Evolutionary conservation across 2,888 invertebrate genomes (phyloP).

Genomic region (Acleris sparsana): DNA sequence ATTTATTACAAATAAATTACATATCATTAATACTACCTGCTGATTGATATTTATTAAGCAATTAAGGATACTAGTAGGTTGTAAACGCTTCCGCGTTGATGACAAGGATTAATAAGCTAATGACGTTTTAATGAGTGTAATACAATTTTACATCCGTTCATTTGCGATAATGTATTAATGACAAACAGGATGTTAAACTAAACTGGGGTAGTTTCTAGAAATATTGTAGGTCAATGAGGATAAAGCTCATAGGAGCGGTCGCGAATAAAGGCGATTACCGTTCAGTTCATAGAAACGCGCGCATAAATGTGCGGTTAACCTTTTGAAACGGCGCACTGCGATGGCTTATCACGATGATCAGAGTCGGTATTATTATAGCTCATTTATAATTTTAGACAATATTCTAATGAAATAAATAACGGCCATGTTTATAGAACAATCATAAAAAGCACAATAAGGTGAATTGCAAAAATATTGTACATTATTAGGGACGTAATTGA

Average conservation of each 20-base stretch:
- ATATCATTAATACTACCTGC: not conserved
- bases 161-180: not conserved
- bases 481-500: too few species aligned
- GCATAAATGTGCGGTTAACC: not conserved
- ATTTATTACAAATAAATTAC: too few species aligned
- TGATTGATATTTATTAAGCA: conserved; percentile 12
- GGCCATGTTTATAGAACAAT: too few species aligned
- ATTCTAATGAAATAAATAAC: too few species aligned
- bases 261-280: not conserved
- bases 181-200: not conserved
- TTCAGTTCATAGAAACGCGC: conserved; percentile 2
- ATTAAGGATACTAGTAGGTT: conserved; percentile 15
- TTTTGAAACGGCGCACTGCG: not conserved
- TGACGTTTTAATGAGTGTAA: conserved; percentile 28
- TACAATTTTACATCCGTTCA: conserved; percentile 27
- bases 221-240: not conserved
- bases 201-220: not conserved
- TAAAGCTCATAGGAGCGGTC: not conserved
- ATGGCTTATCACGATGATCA: not conserved
- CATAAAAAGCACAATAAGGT: too few species aligned
- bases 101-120: conserved; percentile 32
- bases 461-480: too few species aligned
- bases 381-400: too few species aligned
- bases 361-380: not conserved
- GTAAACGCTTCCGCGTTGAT: conserved; percentile 25